Conservation (phyloP, 2,113 vertebrate genomes). For the Baryphthengus martii region DNA sequence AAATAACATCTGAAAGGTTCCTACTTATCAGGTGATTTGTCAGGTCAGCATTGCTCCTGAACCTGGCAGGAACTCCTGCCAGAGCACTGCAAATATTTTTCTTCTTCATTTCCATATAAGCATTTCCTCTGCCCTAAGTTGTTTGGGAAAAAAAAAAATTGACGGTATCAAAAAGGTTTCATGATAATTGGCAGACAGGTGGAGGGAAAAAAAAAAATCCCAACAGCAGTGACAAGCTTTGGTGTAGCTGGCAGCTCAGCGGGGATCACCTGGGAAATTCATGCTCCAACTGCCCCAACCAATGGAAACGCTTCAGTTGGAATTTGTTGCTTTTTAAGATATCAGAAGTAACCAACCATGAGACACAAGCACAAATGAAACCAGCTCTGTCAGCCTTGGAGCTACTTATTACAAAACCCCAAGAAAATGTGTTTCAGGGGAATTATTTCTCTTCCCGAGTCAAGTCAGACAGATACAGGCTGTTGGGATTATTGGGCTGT, state of each 20-base stretch:
- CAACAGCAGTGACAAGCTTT: not conserved
- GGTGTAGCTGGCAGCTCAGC: not conserved
- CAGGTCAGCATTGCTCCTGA: not conserved
- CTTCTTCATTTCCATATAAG: not conserved
- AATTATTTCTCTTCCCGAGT: constrained; percentile 3
- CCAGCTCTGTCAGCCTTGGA: constrained; percentile 20
- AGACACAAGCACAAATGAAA: constrained; percentile 44
- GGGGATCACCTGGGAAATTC: not conserved
- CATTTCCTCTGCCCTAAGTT: not conserved
- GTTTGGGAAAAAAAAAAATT: not conserved
- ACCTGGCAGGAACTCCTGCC: not conserved
- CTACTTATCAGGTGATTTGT: not conserved
- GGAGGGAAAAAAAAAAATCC: not conserved
- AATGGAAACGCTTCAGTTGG: constrained; percentile 7
- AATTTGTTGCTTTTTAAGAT: constrained; percentile 24
- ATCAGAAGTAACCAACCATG: constrained; percentile 20
- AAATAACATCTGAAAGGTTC: not conserved
- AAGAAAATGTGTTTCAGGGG: constrained; percentile 15
- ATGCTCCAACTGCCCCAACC: not conserved
- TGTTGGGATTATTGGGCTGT: constrained; percentile 4
- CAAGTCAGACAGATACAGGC: not conserved
- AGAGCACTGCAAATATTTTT: not conserved
- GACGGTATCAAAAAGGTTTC: not conserved
- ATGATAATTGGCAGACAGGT: not conserved
- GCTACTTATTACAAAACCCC: not conserved